phyloP scores from a whole-genome alignment of 2,797 vertebrate species.

The Chromobotia macracanthus region DNA sequence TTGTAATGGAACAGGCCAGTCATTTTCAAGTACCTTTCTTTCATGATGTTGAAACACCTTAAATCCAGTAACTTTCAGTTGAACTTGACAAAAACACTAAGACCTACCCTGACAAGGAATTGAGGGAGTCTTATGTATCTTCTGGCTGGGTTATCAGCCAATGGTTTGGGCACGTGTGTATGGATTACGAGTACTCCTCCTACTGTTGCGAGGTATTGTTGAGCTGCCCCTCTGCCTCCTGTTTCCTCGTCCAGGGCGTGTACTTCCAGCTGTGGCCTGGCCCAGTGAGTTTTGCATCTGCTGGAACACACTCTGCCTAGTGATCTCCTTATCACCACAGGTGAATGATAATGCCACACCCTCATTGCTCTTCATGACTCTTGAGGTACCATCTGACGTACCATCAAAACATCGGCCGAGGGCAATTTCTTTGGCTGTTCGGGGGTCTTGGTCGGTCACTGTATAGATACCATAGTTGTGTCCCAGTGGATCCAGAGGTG shows the following conservation, averaged over 20 bases:
- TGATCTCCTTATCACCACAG: conserved; percentile 81
- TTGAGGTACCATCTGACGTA: conserved; percentile 89
- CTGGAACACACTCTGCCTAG: conserved; percentile 86
- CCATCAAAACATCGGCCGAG: conserved; percentile 97
- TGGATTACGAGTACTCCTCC: conserved; percentile 68
- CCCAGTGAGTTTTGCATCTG: conserved; percentile 76
- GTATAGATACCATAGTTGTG: conserved; percentile 99
- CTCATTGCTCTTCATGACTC: conserved; percentile 91
- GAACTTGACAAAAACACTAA: not conserved
- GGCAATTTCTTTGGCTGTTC: conserved; percentile 93
- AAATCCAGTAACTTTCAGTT: not conserved
- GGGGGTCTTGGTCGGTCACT: conserved; percentile 94
- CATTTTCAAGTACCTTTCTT: not conserved
- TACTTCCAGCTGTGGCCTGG: conserved; percentile 68
- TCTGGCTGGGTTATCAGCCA: conserved; percentile 48
- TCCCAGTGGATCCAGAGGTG: conserved; percentile 92
- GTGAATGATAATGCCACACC: conserved; percentile 91
- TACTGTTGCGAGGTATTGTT: conserved; percentile 64
- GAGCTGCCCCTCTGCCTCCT: conserved; percentile 72
- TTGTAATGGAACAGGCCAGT: not conserved
- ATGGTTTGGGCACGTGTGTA: conserved; percentile 54
- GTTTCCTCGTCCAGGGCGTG: conserved; percentile 67
- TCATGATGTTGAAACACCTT: not conserved
- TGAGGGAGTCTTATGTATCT: conserved; percentile 3
- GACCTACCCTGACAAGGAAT: not conserved